These are phyloP conservation scores for Pantherophis alleghaniensis DNA, from an alignment of 2,797 vertebrate species.

Conservation along the genomic window DNA sequence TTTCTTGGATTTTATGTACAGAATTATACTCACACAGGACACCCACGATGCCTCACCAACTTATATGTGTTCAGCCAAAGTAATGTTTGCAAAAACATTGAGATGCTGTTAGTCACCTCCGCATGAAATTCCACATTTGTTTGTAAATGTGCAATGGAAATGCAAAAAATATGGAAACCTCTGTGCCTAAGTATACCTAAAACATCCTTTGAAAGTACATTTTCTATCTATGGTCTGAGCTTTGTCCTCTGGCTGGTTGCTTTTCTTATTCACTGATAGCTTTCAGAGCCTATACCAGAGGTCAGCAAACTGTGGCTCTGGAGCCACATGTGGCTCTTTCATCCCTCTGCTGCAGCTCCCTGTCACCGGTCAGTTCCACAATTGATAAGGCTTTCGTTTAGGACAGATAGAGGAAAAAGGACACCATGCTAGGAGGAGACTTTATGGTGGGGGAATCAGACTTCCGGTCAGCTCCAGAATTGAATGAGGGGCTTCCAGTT, in stretches of 20 bases:
- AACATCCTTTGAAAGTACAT: not conserved
- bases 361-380: no score
- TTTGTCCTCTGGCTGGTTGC: not conserved
- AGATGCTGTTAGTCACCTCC: not conserved
- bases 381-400: no score
- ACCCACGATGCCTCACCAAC: not conserved
- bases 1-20: constrained; percentile 17
- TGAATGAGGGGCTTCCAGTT: no score
- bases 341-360: no score
- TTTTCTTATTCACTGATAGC: not conserved
- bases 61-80: not conserved
- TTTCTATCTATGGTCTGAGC: not conserved
- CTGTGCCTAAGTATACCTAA: not conserved
- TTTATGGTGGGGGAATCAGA: no score
- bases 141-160: not conserved
- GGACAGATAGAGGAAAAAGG: no score
- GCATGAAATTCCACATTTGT: not conserved
- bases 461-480: no score
- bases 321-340: no score
- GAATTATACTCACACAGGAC: not conserved
- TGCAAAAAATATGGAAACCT: not conserved
- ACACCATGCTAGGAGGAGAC: no score
- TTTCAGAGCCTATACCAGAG: not conserved
- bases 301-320: no score
- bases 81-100: not conserved